Evolutionary conservation across 2,113 vertebrate genomes (phyloP), one percentile per base, ranked within the genome.

Genomic region (Seriola quinqueradiata): DNA sequence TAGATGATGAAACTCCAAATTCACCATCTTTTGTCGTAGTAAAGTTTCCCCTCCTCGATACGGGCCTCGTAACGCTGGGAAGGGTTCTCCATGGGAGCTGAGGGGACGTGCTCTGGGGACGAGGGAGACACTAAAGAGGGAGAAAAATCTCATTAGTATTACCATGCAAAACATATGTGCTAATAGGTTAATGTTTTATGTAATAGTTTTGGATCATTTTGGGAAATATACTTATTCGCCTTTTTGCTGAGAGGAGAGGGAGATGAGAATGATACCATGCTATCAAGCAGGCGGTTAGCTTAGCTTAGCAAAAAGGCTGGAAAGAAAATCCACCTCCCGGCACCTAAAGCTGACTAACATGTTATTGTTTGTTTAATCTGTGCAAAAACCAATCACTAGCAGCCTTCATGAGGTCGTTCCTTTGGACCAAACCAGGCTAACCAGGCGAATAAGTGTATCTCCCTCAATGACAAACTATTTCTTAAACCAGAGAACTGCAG

Each of bases 1-100:
- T 13, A 3, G 28, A 78, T 19, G 23, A 10, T 7, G 21, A 72
- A 76, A 25, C 1, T 11, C 1, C 1, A 65, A 65, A 72, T 91
- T 76, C 88, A 99, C 98, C 98, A 99, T 98, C 98, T 96, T 88
- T 99, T 99, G 89, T 99, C 98, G 36, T 99, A 99, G 92, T 99
- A 99, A 28, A 99, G 96, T 81, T 99, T 99, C 19, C 98, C 98
- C 5, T 99, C 98, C 91, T 99, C 98, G 90, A 99, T 99, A 77
- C 98, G 96, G 38, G 98, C 98, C 74, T 99, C 98, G 36, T 97
- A 99, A 0, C 98, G 95, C 93, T 98, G 98, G 0, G 96, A 94
- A 0, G 97, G 97, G 82, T 90, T 96, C 90, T 99, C 98, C 70
- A 97, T 92, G 16, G 97, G 98, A 2, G 96, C 93, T 0, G 96